These are phyloP conservation scores for Busseola fusca DNA, from an alignment of 2,888 invertebrate species.

Conservation along the genomic window DNA sequence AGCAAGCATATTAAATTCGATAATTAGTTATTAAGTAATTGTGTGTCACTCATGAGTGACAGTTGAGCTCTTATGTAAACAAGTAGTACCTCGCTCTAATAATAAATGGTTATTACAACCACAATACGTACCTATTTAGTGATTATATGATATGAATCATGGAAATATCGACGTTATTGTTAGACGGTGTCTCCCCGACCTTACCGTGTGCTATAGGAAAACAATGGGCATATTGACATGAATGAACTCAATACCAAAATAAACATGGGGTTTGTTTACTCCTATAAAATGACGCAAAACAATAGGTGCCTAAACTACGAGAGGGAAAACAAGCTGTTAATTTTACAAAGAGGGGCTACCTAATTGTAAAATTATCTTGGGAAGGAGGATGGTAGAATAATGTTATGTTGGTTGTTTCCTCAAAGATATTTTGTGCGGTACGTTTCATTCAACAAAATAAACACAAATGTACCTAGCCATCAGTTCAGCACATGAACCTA, in stretches of 20 bases:
- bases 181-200: background rate
- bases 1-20: background rate
- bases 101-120: conserved; percentile 6
- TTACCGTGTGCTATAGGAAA: background rate
- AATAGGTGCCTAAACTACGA: background rate
- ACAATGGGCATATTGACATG: background rate
- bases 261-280: conserved; percentile 10
- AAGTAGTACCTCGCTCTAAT: conserved; percentile 1
- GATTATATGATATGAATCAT: conserved; percentile 15
- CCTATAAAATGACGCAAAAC: background rate
- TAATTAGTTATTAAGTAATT: background rate
- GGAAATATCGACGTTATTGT: background rate
- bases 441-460: conserved; percentile 2
- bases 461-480: background rate
- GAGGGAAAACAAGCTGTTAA: conserved; percentile 4
- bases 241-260: conserved; percentile 8
- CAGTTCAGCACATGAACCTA: too few relatives aligned
- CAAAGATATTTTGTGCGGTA: background rate
- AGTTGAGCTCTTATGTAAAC: background rate
- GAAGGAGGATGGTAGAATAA: background rate
- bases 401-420: conserved; percentile 28
- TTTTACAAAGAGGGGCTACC: background rate
- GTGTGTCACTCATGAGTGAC: too few relatives aligned
- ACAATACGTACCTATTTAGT: background rate
- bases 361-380: conserved; percentile 8